Percentiles rank a stretch among this genome's conserved stretches.
These are phyloP conservation scores for Morus bassanus DNA, from an alignment of 2,797 vertebrate species.

Conservation along the genomic window DNA sequence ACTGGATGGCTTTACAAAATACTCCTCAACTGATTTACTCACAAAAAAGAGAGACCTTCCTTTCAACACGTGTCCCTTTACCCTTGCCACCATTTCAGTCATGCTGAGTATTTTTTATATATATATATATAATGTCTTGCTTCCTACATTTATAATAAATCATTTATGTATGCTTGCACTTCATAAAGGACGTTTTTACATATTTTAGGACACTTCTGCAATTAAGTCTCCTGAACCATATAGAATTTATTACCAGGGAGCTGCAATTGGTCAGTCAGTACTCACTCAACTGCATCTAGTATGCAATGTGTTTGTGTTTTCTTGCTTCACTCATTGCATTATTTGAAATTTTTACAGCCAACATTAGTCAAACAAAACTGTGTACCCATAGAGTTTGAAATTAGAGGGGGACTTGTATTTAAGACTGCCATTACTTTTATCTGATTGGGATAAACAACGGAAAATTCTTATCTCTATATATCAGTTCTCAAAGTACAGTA, in stretches of 20 bases:
- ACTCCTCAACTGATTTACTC: not conserved
- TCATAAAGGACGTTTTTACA: not conserved
- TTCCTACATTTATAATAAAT: not conserved
- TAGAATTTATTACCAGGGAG: not conserved
- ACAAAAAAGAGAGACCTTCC: not conserved
- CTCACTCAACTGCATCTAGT: not conserved
- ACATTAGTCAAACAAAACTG: not conserved
- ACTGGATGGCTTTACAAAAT: not conserved
- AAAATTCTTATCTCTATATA: slow-evolving; percentile 20
- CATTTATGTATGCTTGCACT: not conserved
- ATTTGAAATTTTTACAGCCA: not conserved
- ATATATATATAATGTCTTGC: not conserved
- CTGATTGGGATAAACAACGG: not conserved
- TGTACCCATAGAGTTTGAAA: not conserved
- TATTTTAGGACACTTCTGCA: not conserved
- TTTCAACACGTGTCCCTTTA: not conserved
- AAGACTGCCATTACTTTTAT: slow-evolving; percentile 11
- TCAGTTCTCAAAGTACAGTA: not conserved
- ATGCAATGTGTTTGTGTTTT: not conserved
- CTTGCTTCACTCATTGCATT: not conserved
- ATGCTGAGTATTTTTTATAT: not conserved
- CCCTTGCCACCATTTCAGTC: not conserved
- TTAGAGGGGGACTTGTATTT: not conserved
- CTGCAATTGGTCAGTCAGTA: not conserved
- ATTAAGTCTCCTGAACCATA: not conserved